These are phyloP conservation scores for Drosophila vallismaia DNA, from an alignment of 2,888 invertebrate species.

Conservation along the genomic window DNA sequence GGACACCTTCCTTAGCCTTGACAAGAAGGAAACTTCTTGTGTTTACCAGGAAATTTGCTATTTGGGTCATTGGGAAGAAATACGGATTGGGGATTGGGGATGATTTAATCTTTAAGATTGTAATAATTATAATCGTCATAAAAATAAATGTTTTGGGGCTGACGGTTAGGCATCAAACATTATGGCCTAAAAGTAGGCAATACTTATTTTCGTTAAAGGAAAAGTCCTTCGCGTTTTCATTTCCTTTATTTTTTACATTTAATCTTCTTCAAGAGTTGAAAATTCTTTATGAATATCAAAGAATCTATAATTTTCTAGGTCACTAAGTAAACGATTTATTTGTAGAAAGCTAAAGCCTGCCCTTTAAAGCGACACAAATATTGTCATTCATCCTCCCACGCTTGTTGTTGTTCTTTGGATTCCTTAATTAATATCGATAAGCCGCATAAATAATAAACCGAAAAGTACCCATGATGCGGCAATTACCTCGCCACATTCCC, in stretches of 20 bases:
- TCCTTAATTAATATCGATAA: slow-evolving; percentile 45
- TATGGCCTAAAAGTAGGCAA: neutral
- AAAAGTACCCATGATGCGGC: slow-evolving; percentile 40
- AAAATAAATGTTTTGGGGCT: too few species aligned
- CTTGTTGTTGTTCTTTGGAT: slow-evolving; percentile 21
- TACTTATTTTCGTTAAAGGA: neutral
- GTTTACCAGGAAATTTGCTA: slow-evolving; percentile 21
- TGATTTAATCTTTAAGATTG: slow-evolving; percentile 24
- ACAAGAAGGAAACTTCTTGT: slow-evolving; percentile 11
- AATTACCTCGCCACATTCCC: slow-evolving; percentile 43
- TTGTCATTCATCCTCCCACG: slow-evolving; percentile 26
- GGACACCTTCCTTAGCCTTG: slow-evolving; percentile 51
- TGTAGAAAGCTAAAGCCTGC: slow-evolving; percentile 8
- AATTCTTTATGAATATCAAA: neutral
- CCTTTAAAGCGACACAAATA: slow-evolving; percentile 3
- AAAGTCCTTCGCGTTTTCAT: neutral
- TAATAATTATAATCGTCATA: too few species aligned
- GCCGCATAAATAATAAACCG: slow-evolving; percentile 29
- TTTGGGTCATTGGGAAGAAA: slow-evolving; percentile 21
- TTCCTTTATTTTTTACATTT: neutral
- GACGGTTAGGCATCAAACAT: neutral
- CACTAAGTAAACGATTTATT: neutral
- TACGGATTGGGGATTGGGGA: slow-evolving; percentile 3
- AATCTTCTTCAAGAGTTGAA: neutral
- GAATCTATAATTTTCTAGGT: neutral